phyloP scores from a whole-genome alignment of 2,888 invertebrate genomes.

The Lagria hirta region DNA sequence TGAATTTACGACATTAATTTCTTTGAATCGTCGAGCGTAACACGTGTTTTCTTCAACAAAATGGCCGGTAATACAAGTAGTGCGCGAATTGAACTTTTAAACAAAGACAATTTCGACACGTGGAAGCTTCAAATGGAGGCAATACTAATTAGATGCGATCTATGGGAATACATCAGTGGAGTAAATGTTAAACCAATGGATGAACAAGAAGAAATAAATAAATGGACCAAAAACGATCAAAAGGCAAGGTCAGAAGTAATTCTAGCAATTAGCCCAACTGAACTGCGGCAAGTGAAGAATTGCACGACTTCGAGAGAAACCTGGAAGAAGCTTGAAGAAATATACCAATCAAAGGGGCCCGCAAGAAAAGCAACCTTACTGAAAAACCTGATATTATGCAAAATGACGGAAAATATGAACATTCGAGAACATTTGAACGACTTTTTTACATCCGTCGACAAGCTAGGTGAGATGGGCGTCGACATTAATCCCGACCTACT shows the following conservation, averaged over 20 bases:
- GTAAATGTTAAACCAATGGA: too few relatives aligned
- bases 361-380: constrained; percentile 33
- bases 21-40: too few relatives aligned
- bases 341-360: constrained; percentile 48
- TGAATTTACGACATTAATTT: too few relatives aligned
- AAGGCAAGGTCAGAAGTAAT: constrained; percentile 1
- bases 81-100: too few relatives aligned
- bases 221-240: not conserved
- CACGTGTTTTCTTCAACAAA: too few relatives aligned
- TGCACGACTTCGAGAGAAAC: constrained; percentile 43
- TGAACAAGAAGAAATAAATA: too few relatives aligned
- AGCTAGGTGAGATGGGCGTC: constrained; percentile 42
- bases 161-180: too few relatives aligned
- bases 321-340: constrained; percentile 46
- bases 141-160: too few relatives aligned
- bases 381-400: constrained; percentile 20
- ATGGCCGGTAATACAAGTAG: too few relatives aligned
- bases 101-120: too few relatives aligned
- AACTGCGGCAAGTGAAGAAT: constrained; percentile 36
- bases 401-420: not conserved
- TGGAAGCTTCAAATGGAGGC: too few relatives aligned
- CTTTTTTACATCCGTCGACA: constrained; percentile 37
- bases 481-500: constrained; percentile 41
- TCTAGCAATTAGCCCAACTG: not conserved
- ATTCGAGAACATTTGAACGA: constrained; percentile 2